These are phyloP conservation scores for Drosophila pallidifrons DNA, from an alignment of 1,140 invertebrate species.

Conservation along the genomic window DNA sequence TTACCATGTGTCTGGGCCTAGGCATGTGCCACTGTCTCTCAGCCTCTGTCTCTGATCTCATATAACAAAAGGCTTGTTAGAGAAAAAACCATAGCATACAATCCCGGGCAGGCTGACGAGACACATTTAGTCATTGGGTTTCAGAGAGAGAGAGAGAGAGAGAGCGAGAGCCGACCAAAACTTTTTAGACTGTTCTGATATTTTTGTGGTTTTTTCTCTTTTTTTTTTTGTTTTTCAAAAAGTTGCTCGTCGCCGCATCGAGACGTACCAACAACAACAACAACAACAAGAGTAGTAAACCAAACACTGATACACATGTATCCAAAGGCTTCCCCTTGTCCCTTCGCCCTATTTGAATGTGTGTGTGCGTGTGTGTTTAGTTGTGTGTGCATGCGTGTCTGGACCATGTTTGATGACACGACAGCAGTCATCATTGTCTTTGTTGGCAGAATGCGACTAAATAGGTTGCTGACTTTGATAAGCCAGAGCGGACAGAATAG, in stretches of 20 bases:
- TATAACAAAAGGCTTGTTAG: constrained; percentile 74
- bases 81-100: constrained; percentile 39
- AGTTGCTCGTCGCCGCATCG: constrained; percentile 38
- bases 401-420: constrained; percentile 60
- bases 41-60: constrained; percentile 36
- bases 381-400: constrained; percentile 21
- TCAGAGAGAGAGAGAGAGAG: constrained; percentile 13
- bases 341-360: not conserved
- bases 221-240: constrained; percentile 19
- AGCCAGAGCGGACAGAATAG: constrained; percentile 23
- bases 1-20: constrained; percentile 77
- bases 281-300: constrained; percentile 5
- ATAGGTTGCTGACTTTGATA: constrained; percentile 65
- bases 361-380: constrained; percentile 11
- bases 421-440: constrained; percentile 67
- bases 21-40: constrained; percentile 19
- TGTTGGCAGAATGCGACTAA: constrained; percentile 60
- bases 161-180: constrained; percentile 31
- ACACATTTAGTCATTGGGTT: constrained; percentile 46
- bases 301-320: constrained; percentile 11
- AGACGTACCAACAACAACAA: constrained; percentile 4
- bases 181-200: constrained; percentile 58
- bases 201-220: constrained; percentile 46
- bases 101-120: constrained; percentile 21
- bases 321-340: not conserved